Conservation (phyloP, 2,888 invertebrate genomes). For the Pyrrhosoma nymphula region DNA sequence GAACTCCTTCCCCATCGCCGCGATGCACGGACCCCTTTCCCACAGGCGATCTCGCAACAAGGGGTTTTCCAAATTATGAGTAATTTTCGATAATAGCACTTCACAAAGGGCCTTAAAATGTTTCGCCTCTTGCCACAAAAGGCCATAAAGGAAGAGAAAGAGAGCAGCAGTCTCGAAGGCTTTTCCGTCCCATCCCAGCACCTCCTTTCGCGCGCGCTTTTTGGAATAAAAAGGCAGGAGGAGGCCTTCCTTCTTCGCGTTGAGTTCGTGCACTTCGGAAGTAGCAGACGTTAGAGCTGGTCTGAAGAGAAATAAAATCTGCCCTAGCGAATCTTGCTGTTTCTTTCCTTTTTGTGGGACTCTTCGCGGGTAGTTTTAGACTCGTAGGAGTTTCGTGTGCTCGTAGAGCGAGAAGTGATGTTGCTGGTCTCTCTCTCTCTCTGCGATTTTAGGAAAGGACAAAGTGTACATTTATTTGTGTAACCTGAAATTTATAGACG, state of each 20-base stretch:
- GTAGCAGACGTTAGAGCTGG: not conserved
- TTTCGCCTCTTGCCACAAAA: not conserved
- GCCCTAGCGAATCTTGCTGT: not conserved
- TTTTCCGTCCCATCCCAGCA: not conserved
- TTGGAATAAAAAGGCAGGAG: not conserved
- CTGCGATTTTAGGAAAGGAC: too few species aligned
- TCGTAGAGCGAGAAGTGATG: not conserved
- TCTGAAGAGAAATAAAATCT: not conserved
- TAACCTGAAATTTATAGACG: too few species aligned
- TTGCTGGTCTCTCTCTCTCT: not conserved
- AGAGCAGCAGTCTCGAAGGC: not conserved
- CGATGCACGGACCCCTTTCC: not conserved
- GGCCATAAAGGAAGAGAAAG: not conserved
- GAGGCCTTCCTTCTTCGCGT: not conserved
- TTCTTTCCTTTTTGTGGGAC: not conserved
- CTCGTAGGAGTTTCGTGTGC: not conserved
- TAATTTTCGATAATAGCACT: conserved; percentile 33
- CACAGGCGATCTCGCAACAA: not conserved
- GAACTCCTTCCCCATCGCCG: not conserved
- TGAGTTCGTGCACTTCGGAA: conserved; percentile 1
- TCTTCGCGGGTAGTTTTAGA: not conserved
- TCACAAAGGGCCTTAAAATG: not conserved
- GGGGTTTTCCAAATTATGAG: conserved; percentile 16
- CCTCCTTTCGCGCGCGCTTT: not conserved
- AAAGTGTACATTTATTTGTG: too few species aligned